phyloP scores from a whole-genome alignment of 2,797 vertebrate species.

The Dryobates pubescens region DNA sequence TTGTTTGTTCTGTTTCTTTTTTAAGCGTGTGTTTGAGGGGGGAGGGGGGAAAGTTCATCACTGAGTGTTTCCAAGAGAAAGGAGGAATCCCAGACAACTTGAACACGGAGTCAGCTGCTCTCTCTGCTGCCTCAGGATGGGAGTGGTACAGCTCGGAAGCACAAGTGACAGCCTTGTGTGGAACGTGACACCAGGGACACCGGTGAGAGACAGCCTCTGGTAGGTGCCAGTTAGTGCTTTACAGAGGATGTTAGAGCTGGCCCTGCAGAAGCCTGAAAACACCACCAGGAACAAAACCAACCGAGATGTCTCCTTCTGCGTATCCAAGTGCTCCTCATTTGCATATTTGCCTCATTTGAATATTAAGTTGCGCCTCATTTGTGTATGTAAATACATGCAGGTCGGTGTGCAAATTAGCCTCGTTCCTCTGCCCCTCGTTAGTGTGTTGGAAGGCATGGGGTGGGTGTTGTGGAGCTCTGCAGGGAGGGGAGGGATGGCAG shows the following conservation, averaged over 20 bases:
- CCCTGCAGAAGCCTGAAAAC: slow-evolving; percentile 6
- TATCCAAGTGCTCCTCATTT: slow-evolving; percentile 65
- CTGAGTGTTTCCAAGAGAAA: slow-evolving; percentile 49
- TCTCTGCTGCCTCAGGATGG: slow-evolving; percentile 23
- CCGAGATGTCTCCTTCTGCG: slow-evolving; percentile 42
- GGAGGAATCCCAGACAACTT: slow-evolving; percentile 49
- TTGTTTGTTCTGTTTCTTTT: neutral
- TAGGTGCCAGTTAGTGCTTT: slow-evolving; percentile 19
- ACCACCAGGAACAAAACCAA: neutral
- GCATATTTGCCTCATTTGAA: slow-evolving; percentile 55
- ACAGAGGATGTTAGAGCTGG: neutral
- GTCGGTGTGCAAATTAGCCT: slow-evolving; percentile 72
- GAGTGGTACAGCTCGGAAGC: slow-evolving; percentile 12
- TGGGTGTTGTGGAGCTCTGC: neutral
- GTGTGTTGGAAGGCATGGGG: neutral
- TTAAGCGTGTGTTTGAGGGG: slow-evolving; percentile 9
- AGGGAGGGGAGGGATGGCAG: neutral
- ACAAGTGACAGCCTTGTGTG: neutral
- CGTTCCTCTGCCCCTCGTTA: slow-evolving; percentile 51
- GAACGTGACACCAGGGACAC: neutral
- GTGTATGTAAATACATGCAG: slow-evolving; percentile 74
- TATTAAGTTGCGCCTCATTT: slow-evolving; percentile 68
- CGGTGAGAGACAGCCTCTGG: neutral
- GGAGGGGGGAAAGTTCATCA: neutral
- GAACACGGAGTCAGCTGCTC: neutral